Percentiles rank a stretch among this genome's conserved stretches.
phyloP scores from a whole-genome alignment of 64 coral and sea anemone genomes.

The Hydrozoanthus tunicans region DNA sequence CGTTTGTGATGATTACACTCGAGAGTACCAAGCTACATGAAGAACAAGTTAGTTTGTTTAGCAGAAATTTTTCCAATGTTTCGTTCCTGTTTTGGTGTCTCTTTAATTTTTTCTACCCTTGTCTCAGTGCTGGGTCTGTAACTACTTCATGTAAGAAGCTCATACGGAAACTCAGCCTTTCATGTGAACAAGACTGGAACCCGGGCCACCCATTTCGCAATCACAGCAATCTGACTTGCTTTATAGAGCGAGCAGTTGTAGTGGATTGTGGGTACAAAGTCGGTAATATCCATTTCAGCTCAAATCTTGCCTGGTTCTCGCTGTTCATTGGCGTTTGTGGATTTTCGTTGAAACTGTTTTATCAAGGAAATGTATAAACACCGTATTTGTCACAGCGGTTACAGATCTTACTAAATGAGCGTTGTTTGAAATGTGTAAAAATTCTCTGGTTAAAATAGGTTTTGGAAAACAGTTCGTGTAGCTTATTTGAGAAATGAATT shows the following conservation, averaged over 20 bases:
- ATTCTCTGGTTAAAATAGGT: no score
- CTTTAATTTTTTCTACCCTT: conserved; percentile 4
- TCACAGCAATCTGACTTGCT: not conserved
- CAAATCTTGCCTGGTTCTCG: conserved; percentile 11
- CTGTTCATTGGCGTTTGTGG: not conserved
- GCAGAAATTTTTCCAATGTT: not conserved
- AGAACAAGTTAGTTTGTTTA: not conserved
- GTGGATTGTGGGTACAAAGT: conserved; percentile 2
- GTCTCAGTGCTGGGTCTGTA: not conserved
- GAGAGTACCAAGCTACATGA: not conserved
- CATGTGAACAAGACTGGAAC: not conserved
- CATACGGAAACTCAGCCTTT: not conserved
- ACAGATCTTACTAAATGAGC: no score
- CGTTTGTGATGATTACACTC: not conserved
- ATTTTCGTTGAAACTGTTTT: conserved; percentile 24
- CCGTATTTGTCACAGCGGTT: no score
- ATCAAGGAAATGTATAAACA: not conserved
- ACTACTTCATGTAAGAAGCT: not conserved
- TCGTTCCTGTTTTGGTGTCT: not conserved
- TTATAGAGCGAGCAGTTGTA: not conserved
- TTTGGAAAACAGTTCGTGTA: no score
- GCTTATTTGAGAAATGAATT: no score
- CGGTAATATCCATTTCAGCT: not conserved
- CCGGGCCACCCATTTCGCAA: not conserved
- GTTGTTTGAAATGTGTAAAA: no score